Base-by-base conservation (phyloP, 2,113 vertebrate species). In the Heterocephalus glaber region DNA sequence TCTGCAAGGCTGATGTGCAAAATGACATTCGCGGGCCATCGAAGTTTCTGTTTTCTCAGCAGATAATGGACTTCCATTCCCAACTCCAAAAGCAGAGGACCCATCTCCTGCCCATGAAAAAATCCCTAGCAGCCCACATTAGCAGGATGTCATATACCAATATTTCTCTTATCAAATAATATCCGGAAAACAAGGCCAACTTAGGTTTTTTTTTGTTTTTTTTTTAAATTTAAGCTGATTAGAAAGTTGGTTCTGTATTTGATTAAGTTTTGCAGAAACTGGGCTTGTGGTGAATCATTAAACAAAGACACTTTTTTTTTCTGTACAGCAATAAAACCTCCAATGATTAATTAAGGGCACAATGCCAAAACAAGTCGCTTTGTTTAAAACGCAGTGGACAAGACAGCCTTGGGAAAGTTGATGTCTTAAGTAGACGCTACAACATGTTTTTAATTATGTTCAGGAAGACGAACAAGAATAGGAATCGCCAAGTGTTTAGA, bases 401-500 rank as follows among this genome's bases (percentile, higher is more conserved):
- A 98, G 98, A 98, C 98, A 99, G 98, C 97, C 98, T 98, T 98
- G 98, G 98, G 98, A 98, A 99, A 99, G 98, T 98, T 99, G 98
- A 99, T 98, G 98, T 99, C 98, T 99, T 99, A 99, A 99, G 98
- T 98, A 99, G 98, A 98, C 97, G 90, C 98, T 97, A 98, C 98
- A 98, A 98, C 98, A 98, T 99, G 98, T 98, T 99, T 98, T 98
- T 99, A 99, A 99, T 99, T 99, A 99, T 98, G 98, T 98, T 98
- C 98, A 97, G 98, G 98, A 99, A 99, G 98, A 98, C 77, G 98
- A 98, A 98, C 98, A 98, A 98, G 98, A 99, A 99, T 98, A 96
- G 98, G 98, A 98, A 98, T 98, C 97, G 97, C 98, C 98, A 99
- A 99, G 98, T 99, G 98, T 98, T 99, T 98, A 98, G 98, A 98